Base-by-base conservation (phyloP, 2,113 vertebrate species). In the Etia nguti region DNA sequence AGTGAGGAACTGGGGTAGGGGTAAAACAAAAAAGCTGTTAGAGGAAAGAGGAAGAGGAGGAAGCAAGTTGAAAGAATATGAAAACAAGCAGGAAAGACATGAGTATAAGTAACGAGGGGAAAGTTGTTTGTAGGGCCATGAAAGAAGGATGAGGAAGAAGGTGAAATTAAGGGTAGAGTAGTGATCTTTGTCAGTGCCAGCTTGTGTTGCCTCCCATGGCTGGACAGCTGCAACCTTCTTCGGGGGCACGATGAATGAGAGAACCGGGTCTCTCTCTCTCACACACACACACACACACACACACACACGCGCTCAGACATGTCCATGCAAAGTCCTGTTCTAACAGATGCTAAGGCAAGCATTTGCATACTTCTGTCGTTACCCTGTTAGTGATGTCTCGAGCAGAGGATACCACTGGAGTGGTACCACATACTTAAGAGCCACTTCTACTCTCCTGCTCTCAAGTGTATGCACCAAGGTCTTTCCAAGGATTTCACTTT, bases 201-300 rank as follows among this genome's bases (percentile, higher is more conserved):
- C 89, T 91, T 93, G 92, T 52, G 83, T 57, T 54, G 81, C 92
- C 92, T 89, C 90, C 90, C 86, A 57, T 85, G 81, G 79, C 79
- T 13, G 50, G 87, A 91, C 92, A 93, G 89, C 89, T 92, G 92
- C 59, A 80, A 91, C 94, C 92, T 93, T 94, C 92, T 86, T 7
- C 24, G 65, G 79, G 81, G 91, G 56, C 86, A 54, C 41, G 10
- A 68, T 62, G 86, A 81, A 62, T 68, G 62, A 83, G 54, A 15
- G 18, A 55, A 68, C 48, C 24, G 75, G 85, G 81, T 84, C 80
- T 29, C 12, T n/a, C n/a, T n/a, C n/a, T n/a, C n/a, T n/a, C 79
- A 18, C 80, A 29, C 80, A 20, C 41, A 57, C 10, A 56, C 81
- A 48, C 79, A 22, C 79, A 36, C 50, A 54, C 15, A 55, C 83